A percentile compares a stretch with the other conserved stretches of the same genome.
Evolutionary conservation across 1,140 invertebrate species (phyloP).

Genomic region (Antheraea pernyi): DNA sequence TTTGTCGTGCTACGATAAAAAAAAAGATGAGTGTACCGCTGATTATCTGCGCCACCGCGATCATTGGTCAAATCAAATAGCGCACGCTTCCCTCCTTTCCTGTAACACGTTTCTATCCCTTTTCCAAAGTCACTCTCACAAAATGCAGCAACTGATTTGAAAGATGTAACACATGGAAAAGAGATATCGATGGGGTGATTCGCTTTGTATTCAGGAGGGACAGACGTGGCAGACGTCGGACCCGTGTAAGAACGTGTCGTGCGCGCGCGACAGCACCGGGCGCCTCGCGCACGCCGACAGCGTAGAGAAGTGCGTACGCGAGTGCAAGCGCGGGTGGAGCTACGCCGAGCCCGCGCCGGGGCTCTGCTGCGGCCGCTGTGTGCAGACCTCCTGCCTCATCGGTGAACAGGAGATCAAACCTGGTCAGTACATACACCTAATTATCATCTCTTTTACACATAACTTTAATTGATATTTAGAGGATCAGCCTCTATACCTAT

Average conservation of each 20-base stretch:
- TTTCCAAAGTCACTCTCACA: no score
- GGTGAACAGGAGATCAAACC: background rate
- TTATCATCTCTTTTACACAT: background rate
- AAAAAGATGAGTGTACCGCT: no score
- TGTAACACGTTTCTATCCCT: no score
- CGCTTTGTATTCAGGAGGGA: conserved; percentile 65
- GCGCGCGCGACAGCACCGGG: conserved; percentile 74
- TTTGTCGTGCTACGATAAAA: no score
- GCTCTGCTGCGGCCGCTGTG: conserved; percentile 86
- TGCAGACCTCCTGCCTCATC: conserved; percentile 58
- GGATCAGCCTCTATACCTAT: no score
- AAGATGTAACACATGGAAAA: no score
- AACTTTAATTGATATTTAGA: background rate
- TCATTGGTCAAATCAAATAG: no score
- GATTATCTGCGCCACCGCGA: no score
- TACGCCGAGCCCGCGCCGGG: conserved; percentile 72
- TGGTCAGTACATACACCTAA: background rate
- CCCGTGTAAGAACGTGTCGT: conserved; percentile 82
- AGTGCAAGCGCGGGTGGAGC: conserved; percentile 81
- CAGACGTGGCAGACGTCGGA: conserved; percentile 80
- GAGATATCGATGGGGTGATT: no score
- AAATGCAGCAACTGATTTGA: no score
- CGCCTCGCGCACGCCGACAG: conserved; percentile 73
- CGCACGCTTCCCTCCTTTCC: no score
- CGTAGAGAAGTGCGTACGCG: conserved; percentile 77